Base-by-base conservation (phyloP, 30 jellyfish, hydroid and myxozoan species). In the Aurelia coerulea region DNA sequence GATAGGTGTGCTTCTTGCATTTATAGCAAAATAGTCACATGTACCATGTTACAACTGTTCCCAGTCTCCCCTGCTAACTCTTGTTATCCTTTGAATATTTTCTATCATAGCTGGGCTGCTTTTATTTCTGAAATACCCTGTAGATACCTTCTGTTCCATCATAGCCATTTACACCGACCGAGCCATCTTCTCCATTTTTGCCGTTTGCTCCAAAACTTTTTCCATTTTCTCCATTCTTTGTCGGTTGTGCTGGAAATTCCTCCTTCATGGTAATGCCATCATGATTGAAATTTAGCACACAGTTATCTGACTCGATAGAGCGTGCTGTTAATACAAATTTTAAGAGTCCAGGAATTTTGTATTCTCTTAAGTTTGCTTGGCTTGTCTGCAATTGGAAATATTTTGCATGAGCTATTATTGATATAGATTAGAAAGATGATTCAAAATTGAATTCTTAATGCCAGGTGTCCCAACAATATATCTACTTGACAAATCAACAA, bases 91-190 rank as follows among this genome's bases (percentile, higher is more conserved):
- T 39, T 1, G 51, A 39, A 39, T 3, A 9, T 2, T 39, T 39
- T 39, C 51, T 39, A 1, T 39, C 0, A 39, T 39, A 39, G 6
- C 1, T 39, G 0, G 51, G 51, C 9, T 39, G 51, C 51, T 0
- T 1, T 23, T 23, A n/a, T 39, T 0, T 1, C 8, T 39, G 0
- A 2, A 39, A 39, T 3, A 39, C 51, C 9, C 8, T 39, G 15
- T n/a, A 60, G 1, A 15, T 67, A 67, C 78, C 78, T 23, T 67
- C 78, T n/a, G 78, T 67, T 19, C 78, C 78, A 67, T 67, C 78
- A 67, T 16, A 15, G 42, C 78, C 78, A 67, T 67, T 14, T 10
- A n/a, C 35, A 4, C 78, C 78, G n/a, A 67, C 53, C 9, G 78
- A 67, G 11, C 78, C 78, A 35, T 67, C 78, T 67, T 67, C 78